Percentiles rank a stretch among this genome's conserved stretches.
phyloP scores from a whole-genome alignment of 2,113 vertebrate species.

The Phylloscopus trochilus region DNA sequence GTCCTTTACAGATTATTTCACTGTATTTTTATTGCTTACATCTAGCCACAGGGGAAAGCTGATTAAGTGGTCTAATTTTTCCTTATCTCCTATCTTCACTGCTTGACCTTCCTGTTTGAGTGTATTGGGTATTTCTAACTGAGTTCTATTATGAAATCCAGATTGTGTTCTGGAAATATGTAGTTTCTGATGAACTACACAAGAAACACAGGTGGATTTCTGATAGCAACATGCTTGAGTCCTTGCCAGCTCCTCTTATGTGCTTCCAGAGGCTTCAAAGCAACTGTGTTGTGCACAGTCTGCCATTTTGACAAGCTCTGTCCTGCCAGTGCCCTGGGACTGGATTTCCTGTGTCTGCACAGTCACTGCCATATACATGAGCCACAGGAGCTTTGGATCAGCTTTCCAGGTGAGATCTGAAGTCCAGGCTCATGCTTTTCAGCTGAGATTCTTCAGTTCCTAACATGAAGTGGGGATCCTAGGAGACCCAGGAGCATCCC shows the following conservation, averaged over 20 bases:
- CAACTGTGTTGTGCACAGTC: neutral
- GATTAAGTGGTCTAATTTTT: conserved; percentile 37
- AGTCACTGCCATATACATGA: neutral
- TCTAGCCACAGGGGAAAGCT: neutral
- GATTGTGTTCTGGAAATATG: neutral
- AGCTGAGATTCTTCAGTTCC: neutral
- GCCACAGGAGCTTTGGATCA: neutral
- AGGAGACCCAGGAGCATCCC: neutral
- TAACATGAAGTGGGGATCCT: accelerated
- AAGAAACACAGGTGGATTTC: conserved; percentile 30
- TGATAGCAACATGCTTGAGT: neutral
- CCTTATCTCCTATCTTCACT: conserved; percentile 21
- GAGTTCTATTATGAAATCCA: conserved; percentile 21
- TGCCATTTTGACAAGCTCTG: neutral
- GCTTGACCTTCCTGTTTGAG: conserved; percentile 32
- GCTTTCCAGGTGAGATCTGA: neutral
- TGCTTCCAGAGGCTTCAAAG: conserved; percentile 4
- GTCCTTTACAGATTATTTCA: neutral
- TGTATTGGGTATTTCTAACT: neutral
- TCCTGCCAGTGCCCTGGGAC: neutral
- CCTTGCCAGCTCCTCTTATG: conserved; percentile 2
- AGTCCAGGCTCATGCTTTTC: neutral
- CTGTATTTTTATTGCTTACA: neutral
- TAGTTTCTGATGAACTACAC: neutral
- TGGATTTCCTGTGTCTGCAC: neutral